Evolutionary conservation across 2,888 invertebrate genomes (phyloP).

Genomic region (Palloptera scutellata): DNA sequence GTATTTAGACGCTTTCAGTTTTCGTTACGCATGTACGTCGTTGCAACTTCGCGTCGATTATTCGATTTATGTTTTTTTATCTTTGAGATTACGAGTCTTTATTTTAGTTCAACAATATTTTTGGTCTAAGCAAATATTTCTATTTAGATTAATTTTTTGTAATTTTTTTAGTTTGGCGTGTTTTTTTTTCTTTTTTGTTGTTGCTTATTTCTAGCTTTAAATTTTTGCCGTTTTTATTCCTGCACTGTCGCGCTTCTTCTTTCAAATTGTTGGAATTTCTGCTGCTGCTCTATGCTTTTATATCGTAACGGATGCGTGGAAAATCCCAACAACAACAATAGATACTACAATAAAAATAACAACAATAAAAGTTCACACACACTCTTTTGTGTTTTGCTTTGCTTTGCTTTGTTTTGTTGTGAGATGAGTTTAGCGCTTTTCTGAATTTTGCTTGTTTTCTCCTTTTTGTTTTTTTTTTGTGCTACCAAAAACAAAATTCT

Average conservation of each 20-base stretch:
- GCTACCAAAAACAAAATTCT: no score
- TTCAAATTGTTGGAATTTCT: conserved; percentile 26
- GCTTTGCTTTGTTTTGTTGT: conserved; percentile 21
- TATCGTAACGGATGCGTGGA: conserved; percentile 23
- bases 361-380: conserved; percentile 24
- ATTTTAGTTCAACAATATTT: conserved; percentile 10
- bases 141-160: conserved; percentile 9
- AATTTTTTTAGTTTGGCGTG: conserved; percentile 13
- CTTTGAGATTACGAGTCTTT: conserved; percentile 1
- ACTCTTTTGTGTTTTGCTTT: conserved; percentile 23
- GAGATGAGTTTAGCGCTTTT: conserved; percentile 17
- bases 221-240: conserved; percentile 12
- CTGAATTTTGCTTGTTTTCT: conserved; percentile 9
- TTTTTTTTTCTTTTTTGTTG: conserved; percentile 26
- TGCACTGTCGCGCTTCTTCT: conserved; percentile 12
- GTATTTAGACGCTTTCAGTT: no score
- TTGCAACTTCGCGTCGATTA: no score
- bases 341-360: conserved; percentile 16
- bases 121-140: neutral
- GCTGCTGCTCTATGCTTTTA: conserved; percentile 26
- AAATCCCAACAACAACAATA: conserved; percentile 25
- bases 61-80: no score
- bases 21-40: no score
- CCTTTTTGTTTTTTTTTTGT: conserved; percentile 9
- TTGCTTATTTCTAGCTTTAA: conserved; percentile 7